phyloP scores from a whole-genome alignment of 2,113 vertebrate species.

The Melanostigma gelatinosum region DNA sequence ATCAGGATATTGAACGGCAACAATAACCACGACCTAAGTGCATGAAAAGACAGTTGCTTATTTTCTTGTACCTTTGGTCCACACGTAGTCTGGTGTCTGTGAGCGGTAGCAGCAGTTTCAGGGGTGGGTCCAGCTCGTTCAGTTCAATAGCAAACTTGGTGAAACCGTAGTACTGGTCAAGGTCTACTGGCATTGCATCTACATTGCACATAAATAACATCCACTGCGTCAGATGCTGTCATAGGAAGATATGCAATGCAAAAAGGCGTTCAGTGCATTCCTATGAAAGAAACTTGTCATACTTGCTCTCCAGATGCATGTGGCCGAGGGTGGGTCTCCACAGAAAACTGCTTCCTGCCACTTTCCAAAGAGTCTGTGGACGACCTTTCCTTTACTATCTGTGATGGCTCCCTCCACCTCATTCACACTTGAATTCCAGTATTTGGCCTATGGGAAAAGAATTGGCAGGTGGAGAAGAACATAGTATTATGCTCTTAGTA shows the following conservation, averaged over 20 bases:
- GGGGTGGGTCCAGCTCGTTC: slow-evolving; percentile 89
- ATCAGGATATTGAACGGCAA: background rate
- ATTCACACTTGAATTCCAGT: slow-evolving; percentile 94
- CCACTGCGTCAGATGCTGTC: background rate
- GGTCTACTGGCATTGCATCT: slow-evolving; percentile 87
- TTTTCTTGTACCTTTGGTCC: slow-evolving; percentile 90
- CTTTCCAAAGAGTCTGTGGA: slow-evolving; percentile 93
- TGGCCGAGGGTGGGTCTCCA: slow-evolving; percentile 87
- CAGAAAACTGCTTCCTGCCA: slow-evolving; percentile 95
- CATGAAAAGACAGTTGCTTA: background rate
- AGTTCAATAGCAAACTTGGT: slow-evolving; percentile 96
- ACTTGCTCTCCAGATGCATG: slow-evolving; percentile 97
- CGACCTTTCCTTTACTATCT: slow-evolving; percentile 88
- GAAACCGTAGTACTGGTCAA: slow-evolving; percentile 96
- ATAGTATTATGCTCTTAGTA: background rate
- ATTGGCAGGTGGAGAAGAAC: background rate
- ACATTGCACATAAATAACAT: slow-evolving; percentile 29
- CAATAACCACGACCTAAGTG: background rate
- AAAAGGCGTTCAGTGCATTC: background rate
- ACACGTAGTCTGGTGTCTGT: slow-evolving; percentile 94
- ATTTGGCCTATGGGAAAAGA: slow-evolving; percentile 88
- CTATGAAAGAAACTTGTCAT: slow-evolving; percentile 57
- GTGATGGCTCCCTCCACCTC: slow-evolving; percentile 92
- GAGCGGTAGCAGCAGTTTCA: slow-evolving; percentile 87
- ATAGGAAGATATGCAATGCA: background rate